Percentiles rank a stretch among this genome's conserved stretches.
These are phyloP conservation scores for Brachynemurus nebulosus DNA, from an alignment of 2,888 invertebrate genomes.

Conservation along the genomic window DNA sequence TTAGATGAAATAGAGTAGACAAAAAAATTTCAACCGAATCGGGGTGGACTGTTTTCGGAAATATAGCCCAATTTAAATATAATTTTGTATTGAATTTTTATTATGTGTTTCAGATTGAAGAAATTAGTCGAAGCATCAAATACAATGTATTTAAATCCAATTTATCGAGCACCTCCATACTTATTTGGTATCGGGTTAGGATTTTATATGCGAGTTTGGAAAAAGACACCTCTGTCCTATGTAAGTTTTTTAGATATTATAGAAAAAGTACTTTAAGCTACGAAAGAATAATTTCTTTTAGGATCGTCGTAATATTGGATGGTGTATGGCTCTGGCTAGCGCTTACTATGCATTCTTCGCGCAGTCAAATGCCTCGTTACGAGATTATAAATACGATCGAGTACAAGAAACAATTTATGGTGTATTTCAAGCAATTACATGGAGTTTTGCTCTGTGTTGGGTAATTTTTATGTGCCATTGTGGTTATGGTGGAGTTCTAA, in stretches of 20 bases:
- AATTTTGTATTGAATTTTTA: too few relatives aligned
- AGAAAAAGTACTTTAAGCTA: too few relatives aligned
- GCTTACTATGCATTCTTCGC: conserved; percentile 10
- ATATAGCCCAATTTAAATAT: too few relatives aligned
- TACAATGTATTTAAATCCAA: conserved; percentile 10
- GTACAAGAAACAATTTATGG: conserved; percentile 8
- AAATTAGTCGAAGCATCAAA: conserved; percentile 8
- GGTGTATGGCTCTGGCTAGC: conserved; percentile 5
- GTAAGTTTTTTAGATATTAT: neutral
- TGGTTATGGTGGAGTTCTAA: conserved; percentile 8
- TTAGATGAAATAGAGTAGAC: too few relatives aligned
- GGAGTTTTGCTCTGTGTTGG: conserved; percentile 12
- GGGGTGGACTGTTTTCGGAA: too few relatives aligned
- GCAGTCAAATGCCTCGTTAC: neutral
- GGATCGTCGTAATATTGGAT: conserved; percentile 6
- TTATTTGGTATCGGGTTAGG: conserved; percentile 11
- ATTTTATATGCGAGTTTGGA: conserved; percentile 5
- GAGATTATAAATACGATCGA: conserved; percentile 4
- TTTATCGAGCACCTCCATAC: conserved; percentile 11
- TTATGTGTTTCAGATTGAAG: conserved; percentile 4
- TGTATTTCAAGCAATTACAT: conserved; percentile 9
- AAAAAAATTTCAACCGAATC: too few relatives aligned
- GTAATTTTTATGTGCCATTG: conserved; percentile 10
- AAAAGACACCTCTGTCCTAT: neutral
- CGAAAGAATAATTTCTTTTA: neutral